Conservation (phyloP, 2,113 vertebrate genomes). For the Oryzias curvinotus region DNA sequence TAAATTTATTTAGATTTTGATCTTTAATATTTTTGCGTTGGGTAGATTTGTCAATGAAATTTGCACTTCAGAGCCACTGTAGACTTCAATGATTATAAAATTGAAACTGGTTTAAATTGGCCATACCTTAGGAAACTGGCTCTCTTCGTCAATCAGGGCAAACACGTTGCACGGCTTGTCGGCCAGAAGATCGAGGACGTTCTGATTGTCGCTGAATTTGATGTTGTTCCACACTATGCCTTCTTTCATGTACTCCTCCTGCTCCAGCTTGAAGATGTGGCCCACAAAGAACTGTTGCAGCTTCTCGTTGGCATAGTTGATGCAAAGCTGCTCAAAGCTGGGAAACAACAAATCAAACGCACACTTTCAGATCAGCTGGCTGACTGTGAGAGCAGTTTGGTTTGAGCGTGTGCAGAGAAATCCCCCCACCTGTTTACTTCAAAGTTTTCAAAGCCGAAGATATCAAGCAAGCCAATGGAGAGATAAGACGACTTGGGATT, state of each 20-base stretch:
- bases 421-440: slow-evolving; percentile 84
- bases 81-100: no score
- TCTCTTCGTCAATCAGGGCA: slow-evolving; percentile 93
- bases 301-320: slow-evolving; percentile 95
- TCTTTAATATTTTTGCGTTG: no score
- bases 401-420: neutral
- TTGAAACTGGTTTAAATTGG: no score
- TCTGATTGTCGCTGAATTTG: slow-evolving; percentile 84
- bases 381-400: neutral
- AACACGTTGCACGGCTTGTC: slow-evolving; percentile 86
- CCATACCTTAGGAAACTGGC: slow-evolving; percentile 87
- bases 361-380: neutral
- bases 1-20: no score
- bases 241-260: slow-evolving; percentile 87
- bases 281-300: slow-evolving; percentile 94
- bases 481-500: slow-evolving; percentile 56
- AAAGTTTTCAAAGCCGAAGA: slow-evolving; percentile 98
- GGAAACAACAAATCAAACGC: neutral
- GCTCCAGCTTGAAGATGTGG: slow-evolving; percentile 91
- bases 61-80: no score
- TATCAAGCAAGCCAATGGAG: slow-evolving; percentile 91
- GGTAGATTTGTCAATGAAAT: no score
- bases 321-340: slow-evolving; percentile 97
- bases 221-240: slow-evolving; percentile 84
- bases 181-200: slow-evolving; percentile 84